These are phyloP conservation scores for Ariopsis seemanni DNA, from an alignment of 2,113 vertebrate genomes.

Conservation along the genomic window DNA sequence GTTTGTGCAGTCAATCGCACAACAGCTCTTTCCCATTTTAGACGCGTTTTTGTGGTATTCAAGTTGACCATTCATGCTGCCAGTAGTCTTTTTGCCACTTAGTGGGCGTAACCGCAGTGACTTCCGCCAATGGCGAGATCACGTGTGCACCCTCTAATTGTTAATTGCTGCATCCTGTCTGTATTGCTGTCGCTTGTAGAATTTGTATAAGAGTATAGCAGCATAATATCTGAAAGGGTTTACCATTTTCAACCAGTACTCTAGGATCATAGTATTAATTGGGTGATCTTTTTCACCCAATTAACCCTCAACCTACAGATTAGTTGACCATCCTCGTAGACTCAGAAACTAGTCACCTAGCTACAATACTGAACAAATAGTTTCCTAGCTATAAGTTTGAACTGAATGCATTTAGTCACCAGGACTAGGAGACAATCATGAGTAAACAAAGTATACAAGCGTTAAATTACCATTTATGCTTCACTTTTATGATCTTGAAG, in stretches of 20 bases:
- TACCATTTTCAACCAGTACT: neutral
- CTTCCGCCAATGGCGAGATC: too few species aligned
- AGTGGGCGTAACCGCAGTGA: too few species aligned
- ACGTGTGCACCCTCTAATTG: neutral
- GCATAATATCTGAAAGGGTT: neutral
- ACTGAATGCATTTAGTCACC: neutral
- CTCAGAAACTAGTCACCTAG: neutral
- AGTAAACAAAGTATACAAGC: neutral
- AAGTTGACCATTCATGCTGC: too few species aligned
- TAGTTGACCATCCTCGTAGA: neutral
- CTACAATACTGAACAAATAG: neutral
- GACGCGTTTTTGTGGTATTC: too few species aligned
- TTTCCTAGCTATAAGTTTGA: neutral
- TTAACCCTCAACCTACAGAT: neutral
- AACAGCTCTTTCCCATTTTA: too few species aligned
- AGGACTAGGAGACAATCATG: neutral
- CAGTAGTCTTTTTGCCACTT: too few species aligned
- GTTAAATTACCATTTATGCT: neutral
- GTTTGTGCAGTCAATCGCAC: too few species aligned
- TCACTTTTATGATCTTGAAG: neutral
- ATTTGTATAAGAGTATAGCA: neutral
- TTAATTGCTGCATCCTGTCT: neutral
- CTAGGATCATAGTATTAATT: neutral
- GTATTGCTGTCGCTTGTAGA: neutral
- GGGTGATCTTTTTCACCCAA: neutral